A percentile compares a stretch with the other conserved stretches of the same genome.
Conservation (phyloP, 2,113 vertebrate species). For the Corythornis vintsioides region DNA sequence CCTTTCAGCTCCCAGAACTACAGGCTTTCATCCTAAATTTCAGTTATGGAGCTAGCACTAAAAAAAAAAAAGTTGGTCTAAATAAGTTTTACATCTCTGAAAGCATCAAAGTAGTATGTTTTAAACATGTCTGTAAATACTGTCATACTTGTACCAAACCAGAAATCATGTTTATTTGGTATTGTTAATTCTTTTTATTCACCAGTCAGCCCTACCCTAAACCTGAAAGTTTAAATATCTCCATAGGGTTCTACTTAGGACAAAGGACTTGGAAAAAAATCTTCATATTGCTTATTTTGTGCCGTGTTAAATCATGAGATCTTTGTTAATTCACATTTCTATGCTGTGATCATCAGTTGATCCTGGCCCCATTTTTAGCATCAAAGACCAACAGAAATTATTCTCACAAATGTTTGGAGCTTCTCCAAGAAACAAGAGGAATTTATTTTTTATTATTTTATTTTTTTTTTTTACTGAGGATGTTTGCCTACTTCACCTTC, state of each 20-base stretch:
- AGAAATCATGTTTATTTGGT: background rate
- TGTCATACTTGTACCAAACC: background rate
- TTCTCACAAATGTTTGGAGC: background rate
- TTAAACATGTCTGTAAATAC: background rate
- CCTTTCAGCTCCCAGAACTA: background rate
- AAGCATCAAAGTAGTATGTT: background rate
- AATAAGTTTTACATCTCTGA: background rate
- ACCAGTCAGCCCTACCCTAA: background rate
- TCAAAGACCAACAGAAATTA: background rate
- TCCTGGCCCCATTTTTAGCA: background rate
- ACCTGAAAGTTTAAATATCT: background rate
- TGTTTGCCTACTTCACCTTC: background rate
- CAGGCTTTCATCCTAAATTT: background rate
- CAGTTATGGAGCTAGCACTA: background rate
- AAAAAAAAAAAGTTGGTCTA: background rate
- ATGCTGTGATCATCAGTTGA: background rate
- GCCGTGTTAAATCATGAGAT: background rate
- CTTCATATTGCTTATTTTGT: background rate
- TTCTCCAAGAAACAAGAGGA: background rate
- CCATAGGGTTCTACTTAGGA: background rate
- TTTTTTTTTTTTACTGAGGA: too few species aligned
- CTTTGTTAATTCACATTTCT: background rate
- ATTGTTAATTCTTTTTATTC: background rate
- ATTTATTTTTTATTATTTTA: too few species aligned
- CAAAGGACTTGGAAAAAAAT: background rate